A percentile compares a stretch with the other conserved stretches of the same genome.
Evolutionary conservation across 1,140 invertebrate genomes (phyloP).

Genomic region (Brachionus asplanchnoidis): DNA sequence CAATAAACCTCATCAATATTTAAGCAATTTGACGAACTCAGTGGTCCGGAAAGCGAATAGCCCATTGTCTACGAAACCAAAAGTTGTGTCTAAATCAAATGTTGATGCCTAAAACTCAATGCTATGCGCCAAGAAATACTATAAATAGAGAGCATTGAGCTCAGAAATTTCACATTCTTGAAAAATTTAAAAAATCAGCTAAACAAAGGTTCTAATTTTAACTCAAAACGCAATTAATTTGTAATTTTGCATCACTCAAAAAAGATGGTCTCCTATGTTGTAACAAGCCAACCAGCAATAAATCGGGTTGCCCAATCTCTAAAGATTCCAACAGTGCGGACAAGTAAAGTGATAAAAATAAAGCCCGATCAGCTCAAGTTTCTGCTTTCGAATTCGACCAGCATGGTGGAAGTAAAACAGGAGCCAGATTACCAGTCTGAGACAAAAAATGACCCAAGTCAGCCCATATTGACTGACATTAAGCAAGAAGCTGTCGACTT

Average conservation of each 20-base stretch:
- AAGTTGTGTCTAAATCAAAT: background rate
- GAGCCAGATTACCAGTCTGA: background rate
- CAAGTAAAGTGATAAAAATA: constrained; percentile 21
- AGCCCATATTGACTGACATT: background rate
- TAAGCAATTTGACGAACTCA: background rate
- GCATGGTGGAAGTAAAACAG: background rate
- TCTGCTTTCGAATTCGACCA: background rate
- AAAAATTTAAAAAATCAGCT: background rate
- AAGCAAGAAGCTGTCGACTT: constrained; percentile 8
- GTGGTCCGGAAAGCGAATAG: background rate
- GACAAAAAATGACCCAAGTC: background rate
- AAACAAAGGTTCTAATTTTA: background rate
- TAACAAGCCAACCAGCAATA: constrained; percentile 9
- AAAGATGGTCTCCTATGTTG: constrained; percentile 21
- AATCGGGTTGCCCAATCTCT: background rate
- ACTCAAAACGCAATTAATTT: background rate
- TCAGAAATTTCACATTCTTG: background rate
- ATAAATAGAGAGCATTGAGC: background rate
- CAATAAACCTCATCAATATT: background rate
- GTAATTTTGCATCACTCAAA: background rate
- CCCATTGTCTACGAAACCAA: background rate
- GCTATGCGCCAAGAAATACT: background rate
- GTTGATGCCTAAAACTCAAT: background rate
- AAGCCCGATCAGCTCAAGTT: background rate
- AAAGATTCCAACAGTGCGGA: background rate